Percentiles rank a stretch among this genome's conserved stretches.
phyloP scores from a whole-genome alignment of 2,113 vertebrate genomes.

The Barnardius zonarius region DNA sequence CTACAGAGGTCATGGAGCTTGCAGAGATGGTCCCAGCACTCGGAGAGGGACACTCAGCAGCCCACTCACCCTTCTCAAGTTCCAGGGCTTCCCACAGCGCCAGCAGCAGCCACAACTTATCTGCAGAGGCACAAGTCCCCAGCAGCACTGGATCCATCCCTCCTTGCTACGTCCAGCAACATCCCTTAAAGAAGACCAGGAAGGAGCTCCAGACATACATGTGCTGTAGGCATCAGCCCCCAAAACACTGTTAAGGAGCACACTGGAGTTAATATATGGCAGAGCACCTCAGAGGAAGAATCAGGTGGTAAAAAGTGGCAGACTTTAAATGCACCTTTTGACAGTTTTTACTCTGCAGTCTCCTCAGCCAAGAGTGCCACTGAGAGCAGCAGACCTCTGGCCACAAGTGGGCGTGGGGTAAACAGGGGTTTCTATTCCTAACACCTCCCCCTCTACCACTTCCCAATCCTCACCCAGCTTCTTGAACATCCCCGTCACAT shows the following conservation, averaged over 20 bases:
- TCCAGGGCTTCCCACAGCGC: not conserved
- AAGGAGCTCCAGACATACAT: not conserved
- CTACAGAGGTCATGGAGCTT: not conserved
- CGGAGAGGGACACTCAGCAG: not conserved
- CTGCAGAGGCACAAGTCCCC: not conserved
- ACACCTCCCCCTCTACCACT: not conserved
- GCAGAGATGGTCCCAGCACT: not conserved
- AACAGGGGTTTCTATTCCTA: not conserved
- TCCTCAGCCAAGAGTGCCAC: not conserved
- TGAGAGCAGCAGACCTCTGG: not conserved
- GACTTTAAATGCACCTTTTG: not conserved
- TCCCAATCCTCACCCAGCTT: not conserved
- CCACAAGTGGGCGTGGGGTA: not conserved
- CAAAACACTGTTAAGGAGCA: not conserved
- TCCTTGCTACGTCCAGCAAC: not conserved
- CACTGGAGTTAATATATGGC: not conserved
- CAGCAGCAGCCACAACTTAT: not conserved
- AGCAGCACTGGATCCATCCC: not conserved
- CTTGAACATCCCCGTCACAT: rapidly evolving
- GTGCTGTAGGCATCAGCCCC: not conserved
- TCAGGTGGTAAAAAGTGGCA: not conserved
- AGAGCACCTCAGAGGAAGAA: not conserved
- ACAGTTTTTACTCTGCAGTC: not conserved
- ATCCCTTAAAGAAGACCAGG: not conserved
- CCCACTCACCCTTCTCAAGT: not conserved